Percentiles rank a stretch among this genome's conserved stretches.
phyloP scores from a whole-genome alignment of 30 jellyfish, hydroid and myxozoan genomes.

The Morbakka virulenta region DNA sequence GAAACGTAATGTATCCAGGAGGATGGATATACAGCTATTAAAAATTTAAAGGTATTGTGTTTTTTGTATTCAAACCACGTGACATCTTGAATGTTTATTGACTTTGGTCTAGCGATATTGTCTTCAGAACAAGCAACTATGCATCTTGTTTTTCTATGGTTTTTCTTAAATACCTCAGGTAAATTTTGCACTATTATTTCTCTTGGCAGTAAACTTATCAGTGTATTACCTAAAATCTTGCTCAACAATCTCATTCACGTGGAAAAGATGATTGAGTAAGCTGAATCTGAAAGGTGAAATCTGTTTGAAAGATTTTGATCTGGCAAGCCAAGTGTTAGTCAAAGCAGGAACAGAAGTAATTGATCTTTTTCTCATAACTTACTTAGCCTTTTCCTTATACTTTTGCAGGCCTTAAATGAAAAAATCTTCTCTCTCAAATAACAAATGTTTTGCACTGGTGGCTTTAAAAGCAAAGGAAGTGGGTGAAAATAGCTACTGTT shows the following conservation, averaged over 20 bases:
- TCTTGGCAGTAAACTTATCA: conserved; percentile 31
- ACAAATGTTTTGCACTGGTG: not conserved
- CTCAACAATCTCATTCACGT: too few relatives aligned
- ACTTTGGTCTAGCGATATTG: conserved; percentile 52
- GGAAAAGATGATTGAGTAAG: conserved; percentile 53
- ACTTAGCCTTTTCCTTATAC: not conserved
- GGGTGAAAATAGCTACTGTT: conserved; percentile 8
- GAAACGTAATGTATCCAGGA: conserved; percentile 51
- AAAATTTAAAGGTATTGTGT: conserved; percentile 55
- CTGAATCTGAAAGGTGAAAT: conserved; percentile 32
- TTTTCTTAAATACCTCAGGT: conserved; percentile 25
- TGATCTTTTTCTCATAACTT: conserved; percentile 7
- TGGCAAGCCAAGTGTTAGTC: conserved; percentile 44
- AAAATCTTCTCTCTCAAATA: conserved; percentile 3
- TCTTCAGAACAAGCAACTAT: conserved; percentile 51
- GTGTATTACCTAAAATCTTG: conserved; percentile 27
- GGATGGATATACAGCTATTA: conserved; percentile 58
- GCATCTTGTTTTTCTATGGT: conserved; percentile 31
- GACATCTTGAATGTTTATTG: conserved; percentile 55
- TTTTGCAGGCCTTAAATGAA: not conserved
- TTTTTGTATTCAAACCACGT: conserved; percentile 78
- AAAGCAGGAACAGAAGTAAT: conserved; percentile 40
- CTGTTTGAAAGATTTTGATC: conserved; percentile 54
- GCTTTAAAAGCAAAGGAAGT: not conserved
- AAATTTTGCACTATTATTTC: too few relatives aligned